Percentiles rank a stretch among this genome's conserved stretches.
Evolutionary conservation across 64 coral and sea anemone species (phyloP).

Genomic region (Porites lutea): DNA sequence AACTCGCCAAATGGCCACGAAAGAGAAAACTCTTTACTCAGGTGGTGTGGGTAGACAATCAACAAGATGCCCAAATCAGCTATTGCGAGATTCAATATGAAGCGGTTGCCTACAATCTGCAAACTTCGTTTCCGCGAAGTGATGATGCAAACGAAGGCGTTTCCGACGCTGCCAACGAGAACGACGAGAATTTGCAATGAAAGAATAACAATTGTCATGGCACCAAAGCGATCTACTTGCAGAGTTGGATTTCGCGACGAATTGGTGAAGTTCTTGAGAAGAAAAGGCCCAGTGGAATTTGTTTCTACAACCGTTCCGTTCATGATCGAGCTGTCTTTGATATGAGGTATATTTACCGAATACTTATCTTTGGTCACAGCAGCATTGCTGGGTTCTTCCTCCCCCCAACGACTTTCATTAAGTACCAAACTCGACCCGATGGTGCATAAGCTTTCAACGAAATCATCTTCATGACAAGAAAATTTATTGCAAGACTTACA

Average conservation of each 20-base stretch:
- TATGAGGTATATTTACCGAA: background rate
- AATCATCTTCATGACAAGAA: background rate
- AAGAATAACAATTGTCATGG: constrained; percentile 8
- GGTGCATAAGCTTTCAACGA: background rate
- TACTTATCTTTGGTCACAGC: background rate
- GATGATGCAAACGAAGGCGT: constrained; percentile 75
- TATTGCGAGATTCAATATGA: constrained; percentile 74
- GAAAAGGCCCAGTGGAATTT: background rate
- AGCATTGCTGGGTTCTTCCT: background rate
- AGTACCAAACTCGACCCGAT: background rate
- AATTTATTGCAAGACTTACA: background rate
- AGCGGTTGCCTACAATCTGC: constrained; percentile 63
- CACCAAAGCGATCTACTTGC: background rate
- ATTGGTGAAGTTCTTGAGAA: constrained; percentile 1
- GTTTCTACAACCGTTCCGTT: background rate
- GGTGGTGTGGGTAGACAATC: constrained; percentile 43
- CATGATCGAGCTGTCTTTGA: background rate
- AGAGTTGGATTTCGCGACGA: background rate
- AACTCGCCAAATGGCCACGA: constrained; percentile 85
- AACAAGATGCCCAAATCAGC: constrained; percentile 75
- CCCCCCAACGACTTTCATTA: background rate
- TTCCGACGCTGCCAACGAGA: constrained; percentile 60
- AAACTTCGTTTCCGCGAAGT: constrained; percentile 57
- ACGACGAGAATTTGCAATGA: constrained; percentile 53
- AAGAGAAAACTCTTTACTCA: constrained; percentile 60